These are phyloP conservation scores for Psittacara wagleri DNA, from an alignment of 2,113 vertebrate species.

Conservation along the genomic window DNA sequence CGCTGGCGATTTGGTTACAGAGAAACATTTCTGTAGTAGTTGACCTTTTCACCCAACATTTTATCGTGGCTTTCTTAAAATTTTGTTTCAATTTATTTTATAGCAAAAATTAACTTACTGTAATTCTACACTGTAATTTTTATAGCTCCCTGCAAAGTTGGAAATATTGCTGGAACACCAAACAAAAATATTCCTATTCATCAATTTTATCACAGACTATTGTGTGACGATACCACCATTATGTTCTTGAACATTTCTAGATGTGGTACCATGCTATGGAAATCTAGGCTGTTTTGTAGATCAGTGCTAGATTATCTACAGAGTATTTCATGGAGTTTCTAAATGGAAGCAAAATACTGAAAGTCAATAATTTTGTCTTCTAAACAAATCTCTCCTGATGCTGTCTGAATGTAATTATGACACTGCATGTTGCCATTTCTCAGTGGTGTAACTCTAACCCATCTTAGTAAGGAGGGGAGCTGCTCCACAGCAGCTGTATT, in stretches of 20 bases:
- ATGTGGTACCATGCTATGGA: background rate
- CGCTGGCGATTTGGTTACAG: background rate
- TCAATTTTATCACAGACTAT: background rate
- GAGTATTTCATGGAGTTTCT: background rate
- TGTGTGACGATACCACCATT: background rate
- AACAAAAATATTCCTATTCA: background rate
- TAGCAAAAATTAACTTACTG: background rate
- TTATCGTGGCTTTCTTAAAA: background rate
- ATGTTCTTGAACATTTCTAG: background rate
- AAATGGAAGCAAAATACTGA: background rate
- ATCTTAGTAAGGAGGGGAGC: background rate
- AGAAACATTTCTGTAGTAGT: background rate
- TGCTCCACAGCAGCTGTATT: slow-evolving; percentile 52
- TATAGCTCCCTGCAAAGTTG: background rate
- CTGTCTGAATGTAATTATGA: background rate
- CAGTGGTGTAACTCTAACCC: background rate
- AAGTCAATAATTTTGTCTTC: background rate
- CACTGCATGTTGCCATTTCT: background rate
- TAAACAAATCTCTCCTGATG: background rate
- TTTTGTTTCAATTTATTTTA: background rate
- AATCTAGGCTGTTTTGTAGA: background rate
- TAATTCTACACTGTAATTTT: background rate
- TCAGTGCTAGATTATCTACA: background rate
- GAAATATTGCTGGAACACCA: background rate
- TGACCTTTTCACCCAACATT: background rate